Conservation (phyloP, 2,797 vertebrate genomes). For the Rhynchotus rufescens region DNA sequence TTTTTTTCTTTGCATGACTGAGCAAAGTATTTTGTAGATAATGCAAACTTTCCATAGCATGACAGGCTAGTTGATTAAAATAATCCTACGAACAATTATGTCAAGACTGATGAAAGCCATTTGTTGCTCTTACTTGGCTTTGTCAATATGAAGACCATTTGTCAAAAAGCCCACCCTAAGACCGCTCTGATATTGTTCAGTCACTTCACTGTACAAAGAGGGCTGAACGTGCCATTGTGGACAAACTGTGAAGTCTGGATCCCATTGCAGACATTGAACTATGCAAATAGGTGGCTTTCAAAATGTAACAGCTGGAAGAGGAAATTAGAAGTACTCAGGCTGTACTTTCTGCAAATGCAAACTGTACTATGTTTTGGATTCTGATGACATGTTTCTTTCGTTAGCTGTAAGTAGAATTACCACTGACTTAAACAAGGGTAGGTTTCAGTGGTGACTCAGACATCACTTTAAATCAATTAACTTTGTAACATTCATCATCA, state of each 20-base stretch:
- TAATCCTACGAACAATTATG: slow-evolving; percentile 23
- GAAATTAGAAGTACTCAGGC: background rate
- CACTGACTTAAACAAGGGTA: background rate
- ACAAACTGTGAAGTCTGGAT: slow-evolving; percentile 14
- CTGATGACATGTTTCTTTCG: background rate
- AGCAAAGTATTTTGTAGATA: slow-evolving; percentile 4
- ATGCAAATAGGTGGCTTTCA: slow-evolving; percentile 26
- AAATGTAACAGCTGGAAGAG: slow-evolving; percentile 20
- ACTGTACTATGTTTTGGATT: background rate
- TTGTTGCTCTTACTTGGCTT: background rate
- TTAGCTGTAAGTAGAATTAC: background rate
- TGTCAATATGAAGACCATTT: background rate
- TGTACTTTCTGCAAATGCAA: background rate
- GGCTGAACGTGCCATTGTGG: background rate
- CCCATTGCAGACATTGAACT: background rate
- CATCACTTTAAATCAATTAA: background rate
- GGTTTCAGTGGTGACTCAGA: background rate
- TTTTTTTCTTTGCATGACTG: slow-evolving; percentile 34
- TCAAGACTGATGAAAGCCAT: slow-evolving; percentile 44
- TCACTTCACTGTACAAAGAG: background rate
- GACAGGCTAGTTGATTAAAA: slow-evolving; percentile 41
- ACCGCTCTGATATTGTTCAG: background rate
- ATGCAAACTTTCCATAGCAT: slow-evolving; percentile 6
- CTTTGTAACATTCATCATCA: background rate
- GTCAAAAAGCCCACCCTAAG: background rate